Percentiles rank a stretch among this genome's conserved stretches.
phyloP scores from a whole-genome alignment of 2,113 vertebrate genomes.

The Gopherus flavomarginatus region DNA sequence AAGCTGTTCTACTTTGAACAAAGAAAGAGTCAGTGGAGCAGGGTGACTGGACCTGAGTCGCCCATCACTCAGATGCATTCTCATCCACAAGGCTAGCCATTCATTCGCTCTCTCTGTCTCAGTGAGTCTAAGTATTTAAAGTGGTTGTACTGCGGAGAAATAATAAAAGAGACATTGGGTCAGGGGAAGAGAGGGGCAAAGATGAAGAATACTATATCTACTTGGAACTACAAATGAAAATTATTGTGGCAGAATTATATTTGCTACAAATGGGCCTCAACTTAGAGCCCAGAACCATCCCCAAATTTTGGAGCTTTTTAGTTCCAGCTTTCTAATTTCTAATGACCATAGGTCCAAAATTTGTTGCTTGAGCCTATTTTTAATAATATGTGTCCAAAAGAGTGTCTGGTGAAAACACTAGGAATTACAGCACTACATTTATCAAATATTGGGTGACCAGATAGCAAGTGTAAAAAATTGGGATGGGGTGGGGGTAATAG shows the following conservation, averaged over 20 bases:
- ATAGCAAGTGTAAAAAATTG: too few species aligned
- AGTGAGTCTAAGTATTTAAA: not conserved
- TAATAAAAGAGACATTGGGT: not conserved
- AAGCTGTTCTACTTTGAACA: not conserved
- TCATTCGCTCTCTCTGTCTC: not conserved
- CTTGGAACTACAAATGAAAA: not conserved
- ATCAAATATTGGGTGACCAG: not conserved
- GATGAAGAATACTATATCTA: not conserved
- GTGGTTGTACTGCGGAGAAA: not conserved
- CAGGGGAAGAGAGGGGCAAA: not conserved
- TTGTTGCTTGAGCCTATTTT: conserved; percentile 20
- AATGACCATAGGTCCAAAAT: not conserved
- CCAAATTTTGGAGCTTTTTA: not conserved
- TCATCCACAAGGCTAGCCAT: too few species aligned
- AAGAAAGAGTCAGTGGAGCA: not conserved
- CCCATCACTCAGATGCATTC: too few species aligned
- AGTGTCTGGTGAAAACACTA: not conserved
- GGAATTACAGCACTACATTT: not conserved
- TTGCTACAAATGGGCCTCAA: not conserved
- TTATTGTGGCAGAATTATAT: not conserved
- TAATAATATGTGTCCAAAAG: not conserved
- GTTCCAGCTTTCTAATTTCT: not conserved
- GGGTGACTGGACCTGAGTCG: too few species aligned
- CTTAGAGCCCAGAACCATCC: not conserved
- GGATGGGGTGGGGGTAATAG: too few species aligned